phyloP scores from a whole-genome alignment of 2,797 vertebrate species.

The Sebastes minor region DNA sequence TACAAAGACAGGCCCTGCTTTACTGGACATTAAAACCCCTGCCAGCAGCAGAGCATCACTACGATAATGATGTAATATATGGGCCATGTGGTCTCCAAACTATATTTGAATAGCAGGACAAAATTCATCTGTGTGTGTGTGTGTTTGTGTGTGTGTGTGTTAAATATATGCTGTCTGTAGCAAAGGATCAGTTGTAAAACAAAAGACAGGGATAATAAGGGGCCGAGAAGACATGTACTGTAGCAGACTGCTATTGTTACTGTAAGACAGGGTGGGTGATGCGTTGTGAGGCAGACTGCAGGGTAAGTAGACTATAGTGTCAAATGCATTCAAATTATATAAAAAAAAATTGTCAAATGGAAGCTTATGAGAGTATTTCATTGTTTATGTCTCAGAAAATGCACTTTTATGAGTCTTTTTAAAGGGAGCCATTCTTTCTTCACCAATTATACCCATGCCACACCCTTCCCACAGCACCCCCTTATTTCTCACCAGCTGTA shows the following conservation, averaged over 20 bases:
- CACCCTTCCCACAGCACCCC: constrained; percentile 59
- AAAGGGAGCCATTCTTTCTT: constrained; percentile 12
- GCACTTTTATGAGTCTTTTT: not conserved
- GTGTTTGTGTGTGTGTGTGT: not conserved
- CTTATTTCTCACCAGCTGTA: constrained; percentile 14
- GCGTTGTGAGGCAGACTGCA: constrained; percentile 1
- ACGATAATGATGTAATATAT: constrained; percentile 29
- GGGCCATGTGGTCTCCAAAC: not conserved
- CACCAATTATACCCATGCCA: constrained; percentile 63
- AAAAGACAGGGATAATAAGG: constrained; percentile 35
- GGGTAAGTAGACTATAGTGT: not conserved
- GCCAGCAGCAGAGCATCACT: constrained; percentile 19
- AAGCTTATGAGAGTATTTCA: not conserved
- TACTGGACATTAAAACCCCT: constrained; percentile 45
- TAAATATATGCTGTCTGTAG: constrained; percentile 36
- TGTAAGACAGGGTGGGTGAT: constrained; percentile 27
- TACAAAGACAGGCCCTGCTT: constrained; percentile 58
- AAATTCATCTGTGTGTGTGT: not conserved
- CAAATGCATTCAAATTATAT: not conserved
- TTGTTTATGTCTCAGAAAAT: not conserved
- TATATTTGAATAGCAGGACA: not conserved
- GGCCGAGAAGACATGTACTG: not conserved
- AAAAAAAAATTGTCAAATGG: not conserved
- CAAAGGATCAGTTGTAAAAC: constrained; percentile 44
- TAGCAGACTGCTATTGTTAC: constrained; percentile 31